A percentile compares a stretch with the other conserved stretches of the same genome.
Evolutionary conservation across 1,140 invertebrate genomes (phyloP).

Genomic region (Diploscapter pachys): DNA sequence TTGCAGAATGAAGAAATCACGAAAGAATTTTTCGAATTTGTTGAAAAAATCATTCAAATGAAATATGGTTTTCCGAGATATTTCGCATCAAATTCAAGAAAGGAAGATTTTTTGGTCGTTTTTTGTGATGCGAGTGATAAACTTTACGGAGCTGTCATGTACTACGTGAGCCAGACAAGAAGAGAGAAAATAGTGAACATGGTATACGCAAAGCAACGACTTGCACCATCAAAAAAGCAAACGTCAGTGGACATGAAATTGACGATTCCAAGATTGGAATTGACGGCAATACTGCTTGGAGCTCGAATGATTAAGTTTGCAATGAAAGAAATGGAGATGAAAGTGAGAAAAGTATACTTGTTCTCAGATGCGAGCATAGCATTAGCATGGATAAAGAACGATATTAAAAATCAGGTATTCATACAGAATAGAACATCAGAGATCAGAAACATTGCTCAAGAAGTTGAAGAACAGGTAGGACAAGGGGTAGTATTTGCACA

Average conservation of each 20-base stretch:
- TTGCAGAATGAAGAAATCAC: constrained; percentile 40
- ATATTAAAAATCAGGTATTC: no score
- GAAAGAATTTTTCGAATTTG: constrained; percentile 15
- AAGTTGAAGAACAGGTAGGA: no score
- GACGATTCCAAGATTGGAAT: constrained; percentile 56
- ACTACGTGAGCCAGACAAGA: constrained; percentile 24
- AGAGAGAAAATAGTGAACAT: constrained; percentile 19
- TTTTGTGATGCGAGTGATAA: constrained; percentile 58
- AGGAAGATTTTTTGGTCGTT: constrained; percentile 37
- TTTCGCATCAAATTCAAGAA: no score
- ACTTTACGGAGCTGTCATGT: constrained; percentile 54
- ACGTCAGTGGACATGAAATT: constrained; percentile 45
- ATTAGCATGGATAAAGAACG: no score
- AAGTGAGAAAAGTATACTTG: no score
- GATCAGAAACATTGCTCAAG: no score
- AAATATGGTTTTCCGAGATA: no score
- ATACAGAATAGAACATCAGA: no score
- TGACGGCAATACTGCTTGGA: constrained; percentile 57
- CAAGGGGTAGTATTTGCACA: constrained; percentile 10
- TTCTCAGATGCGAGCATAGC: no score
- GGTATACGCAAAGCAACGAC: constrained; percentile 41
- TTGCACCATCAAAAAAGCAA: constrained; percentile 55
- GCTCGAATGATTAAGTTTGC: constrained; percentile 40
- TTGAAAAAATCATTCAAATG: constrained; percentile 5
- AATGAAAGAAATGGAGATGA: background rate